Evolutionary conservation across 1,140 invertebrate species (phyloP), one percentile per base, ranked within the genome.

Genomic region (Pteromalus puparum): DNA sequence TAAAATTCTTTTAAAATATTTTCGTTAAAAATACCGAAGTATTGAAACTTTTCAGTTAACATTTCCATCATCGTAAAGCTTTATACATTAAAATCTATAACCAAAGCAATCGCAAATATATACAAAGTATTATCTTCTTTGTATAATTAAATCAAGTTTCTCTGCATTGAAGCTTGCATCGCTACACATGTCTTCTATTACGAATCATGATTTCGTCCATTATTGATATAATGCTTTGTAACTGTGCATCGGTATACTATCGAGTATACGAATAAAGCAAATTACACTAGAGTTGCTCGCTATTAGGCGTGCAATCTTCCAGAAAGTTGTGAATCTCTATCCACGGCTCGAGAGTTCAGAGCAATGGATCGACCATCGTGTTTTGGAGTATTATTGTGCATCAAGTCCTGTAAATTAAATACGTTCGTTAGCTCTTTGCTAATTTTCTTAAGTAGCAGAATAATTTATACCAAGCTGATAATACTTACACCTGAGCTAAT

Each of bases 331-430:
- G 28, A 72, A n/a, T 38, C 46, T 61, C 15, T 76, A 9, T 75
- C n/a, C 53, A 65, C 24, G 42, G 30, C 21, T 67, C 61, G 26
- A 76, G 24, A 67, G n/a, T 77, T 77, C n/a, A 70, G 10, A 77
- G 68, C 46, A 24, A 12, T 77, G 1, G 24, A 76, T 76, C 48
- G 72, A 13, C 24, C 34, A 13, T 78, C 67, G 26, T 72, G 26
- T 61, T 83, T 68, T 28, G 46, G 38, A 83, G 65, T 34, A 79
- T 65, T 84, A 78, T 80, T 79, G 3, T 18, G 30, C 30, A 67
- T 13, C 26, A 24, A 67, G 1, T 46, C 78, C 83, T 84, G 42
- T 12, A 84, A 81, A 75, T 61, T 28, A 10, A 6, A 34, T 18
- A 72, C 26, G 1, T 61, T 61, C 68, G 7, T 72, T 30, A 72